Conservation (phyloP, 2,888 invertebrate genomes). For the Andrena minutula region DNA sequence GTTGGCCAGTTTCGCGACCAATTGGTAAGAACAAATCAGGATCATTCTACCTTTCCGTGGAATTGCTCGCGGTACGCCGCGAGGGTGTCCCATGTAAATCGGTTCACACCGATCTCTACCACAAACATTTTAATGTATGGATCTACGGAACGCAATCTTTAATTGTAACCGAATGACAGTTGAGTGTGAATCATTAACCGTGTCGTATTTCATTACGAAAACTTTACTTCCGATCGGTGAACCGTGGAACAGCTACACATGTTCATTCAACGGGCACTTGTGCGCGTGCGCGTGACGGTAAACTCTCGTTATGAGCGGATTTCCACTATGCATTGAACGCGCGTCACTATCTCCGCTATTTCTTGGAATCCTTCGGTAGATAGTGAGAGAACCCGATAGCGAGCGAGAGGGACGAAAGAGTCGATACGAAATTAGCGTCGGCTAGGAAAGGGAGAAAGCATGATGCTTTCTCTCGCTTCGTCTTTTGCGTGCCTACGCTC, state of each 20-base stretch:
- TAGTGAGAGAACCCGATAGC: too few species aligned
- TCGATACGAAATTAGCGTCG: too few species aligned
- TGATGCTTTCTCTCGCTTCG: too few species aligned
- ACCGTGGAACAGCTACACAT: neutral
- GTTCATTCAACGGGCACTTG: neutral
- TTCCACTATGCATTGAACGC: neutral
- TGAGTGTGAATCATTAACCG: conserved; percentile 14
- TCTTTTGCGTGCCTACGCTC: too few species aligned
- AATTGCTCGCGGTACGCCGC: neutral
- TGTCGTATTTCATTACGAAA: conserved; percentile 20
- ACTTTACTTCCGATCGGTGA: conserved; percentile 14
- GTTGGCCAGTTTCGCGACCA: conserved; percentile 21
- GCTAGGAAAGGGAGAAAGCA: too few species aligned
- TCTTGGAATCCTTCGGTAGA: too few species aligned
- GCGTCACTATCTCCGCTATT: too few species aligned
- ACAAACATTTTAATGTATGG: neutral
- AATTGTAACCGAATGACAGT: conserved; percentile 20
- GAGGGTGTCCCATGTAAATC: neutral
- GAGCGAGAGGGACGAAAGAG: too few species aligned
- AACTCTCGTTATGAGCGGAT: neutral
- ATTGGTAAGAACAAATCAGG: conserved; percentile 12
- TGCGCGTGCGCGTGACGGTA: neutral
- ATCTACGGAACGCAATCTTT: conserved; percentile 1
- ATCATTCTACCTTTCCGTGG: neutral
- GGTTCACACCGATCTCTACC: neutral